Evolutionary conservation across 2,797 vertebrate genomes (phyloP).

Genomic region (Crocodylus rhombifer): DNA sequence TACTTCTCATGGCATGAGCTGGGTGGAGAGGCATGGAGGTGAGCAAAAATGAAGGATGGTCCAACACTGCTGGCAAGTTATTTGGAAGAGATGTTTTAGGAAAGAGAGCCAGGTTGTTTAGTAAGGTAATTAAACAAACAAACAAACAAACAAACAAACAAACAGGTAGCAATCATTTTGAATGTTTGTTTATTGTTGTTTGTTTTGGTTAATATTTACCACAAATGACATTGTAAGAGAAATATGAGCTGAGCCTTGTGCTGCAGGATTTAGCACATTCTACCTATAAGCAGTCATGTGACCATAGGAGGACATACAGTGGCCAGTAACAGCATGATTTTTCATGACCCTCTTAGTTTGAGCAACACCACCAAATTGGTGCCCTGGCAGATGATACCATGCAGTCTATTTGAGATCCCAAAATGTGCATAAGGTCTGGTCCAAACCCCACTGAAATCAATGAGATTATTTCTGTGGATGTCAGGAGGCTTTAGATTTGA

Average conservation of each 20-base stretch:
- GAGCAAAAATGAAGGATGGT: not conserved
- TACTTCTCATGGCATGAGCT: not conserved
- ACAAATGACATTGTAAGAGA: no score
- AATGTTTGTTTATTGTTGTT: no score
- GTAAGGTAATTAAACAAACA: no score
- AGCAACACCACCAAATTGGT: no score
- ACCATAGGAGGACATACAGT: not conserved
- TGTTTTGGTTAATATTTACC: no score
- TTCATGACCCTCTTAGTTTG: not conserved
- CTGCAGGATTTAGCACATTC: no score
- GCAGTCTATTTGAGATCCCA: not conserved
- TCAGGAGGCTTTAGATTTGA: not conserved
- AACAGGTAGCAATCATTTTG: no score
- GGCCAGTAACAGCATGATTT: not conserved
- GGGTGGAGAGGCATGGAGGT: not conserved
- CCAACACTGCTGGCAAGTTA: no score
- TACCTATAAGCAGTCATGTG: not conserved
- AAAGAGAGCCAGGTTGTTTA: no score
- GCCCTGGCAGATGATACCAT: not conserved
- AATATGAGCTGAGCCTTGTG: no score
- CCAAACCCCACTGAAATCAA: not conserved
- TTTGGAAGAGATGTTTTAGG: no score
- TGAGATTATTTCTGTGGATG: not conserved
- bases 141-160: no score
- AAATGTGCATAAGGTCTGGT: not conserved